Evolutionary conservation across 2,113 vertebrate genomes (phyloP), one percentile per base, ranked within the genome.

Genomic region (Cyprinus carpio): DNA sequence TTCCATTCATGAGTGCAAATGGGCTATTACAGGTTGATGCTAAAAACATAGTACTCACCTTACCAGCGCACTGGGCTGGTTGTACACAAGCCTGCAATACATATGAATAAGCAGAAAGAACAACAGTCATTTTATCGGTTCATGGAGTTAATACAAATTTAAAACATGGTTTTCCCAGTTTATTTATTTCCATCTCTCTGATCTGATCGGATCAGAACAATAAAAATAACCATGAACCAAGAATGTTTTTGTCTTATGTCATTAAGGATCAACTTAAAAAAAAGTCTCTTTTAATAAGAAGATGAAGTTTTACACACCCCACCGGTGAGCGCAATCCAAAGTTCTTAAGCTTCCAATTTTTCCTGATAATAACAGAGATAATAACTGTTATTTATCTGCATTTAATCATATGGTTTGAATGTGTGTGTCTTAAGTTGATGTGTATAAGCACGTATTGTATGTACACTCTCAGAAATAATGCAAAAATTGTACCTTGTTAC

Each of bases 11-110:
- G 3, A 13, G 18, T n/a, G 16, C 3, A 76, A 29, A 54, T 76
- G n/a, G 46, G 27, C 31, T 4, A 37, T 10, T 20, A 76, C 6
- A 20, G 6, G n/a, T 46, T 75, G 25, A 29, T 51, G 16, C 12
- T 29, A 29, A 83, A 69, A 25, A 34, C 29, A 72, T 18, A 82
- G 31, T 27, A 82, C 90, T 89, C 29, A 92, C 91, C 90, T 88
- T 0, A 60, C 0, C 0, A 82, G 18, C 25, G 90, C 72, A 82
- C 88, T 91, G 2, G 91, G 91, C 82, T 92, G 90, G 1, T 43
- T 2, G 87, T 90, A 91, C 51, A 2, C 7, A 18, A 89, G 16
- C 69, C 91, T 92, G 86, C 76, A 90, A 89, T 40, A 89, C 18
- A 72, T 25, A 25, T 16, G 0, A 67, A 81, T 23, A 51, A 81